Conservation (phyloP, 2,888 invertebrate species). For the Yponomeuta plumbellus region DNA sequence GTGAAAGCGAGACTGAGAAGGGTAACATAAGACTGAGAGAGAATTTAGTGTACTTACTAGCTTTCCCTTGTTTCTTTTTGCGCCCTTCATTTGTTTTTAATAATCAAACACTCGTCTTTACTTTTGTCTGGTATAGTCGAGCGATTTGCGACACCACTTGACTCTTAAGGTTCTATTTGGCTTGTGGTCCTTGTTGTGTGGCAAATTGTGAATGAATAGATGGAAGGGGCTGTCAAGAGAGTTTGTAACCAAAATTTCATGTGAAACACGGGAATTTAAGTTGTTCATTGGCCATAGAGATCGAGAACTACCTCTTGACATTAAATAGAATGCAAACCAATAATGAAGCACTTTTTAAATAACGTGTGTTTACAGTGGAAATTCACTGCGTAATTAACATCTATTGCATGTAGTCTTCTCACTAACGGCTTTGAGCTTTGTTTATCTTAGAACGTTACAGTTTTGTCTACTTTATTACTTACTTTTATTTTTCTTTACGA, state of each 20-base stretch:
- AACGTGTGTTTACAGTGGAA: neutral
- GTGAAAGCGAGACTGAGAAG: conserved; percentile 71
- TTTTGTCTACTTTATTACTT: neutral
- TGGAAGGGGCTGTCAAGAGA: conserved; percentile 1
- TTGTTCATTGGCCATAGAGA: neutral
- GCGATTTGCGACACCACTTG: conserved; percentile 1
- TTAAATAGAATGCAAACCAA: neutral
- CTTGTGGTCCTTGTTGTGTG: neutral
- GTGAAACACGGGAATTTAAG: neutral
- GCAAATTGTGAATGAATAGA: neutral
- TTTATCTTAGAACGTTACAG: neutral
- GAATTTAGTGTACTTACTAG: conserved; percentile 63
- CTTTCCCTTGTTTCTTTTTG: conserved; percentile 68
- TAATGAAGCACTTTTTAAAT: neutral
- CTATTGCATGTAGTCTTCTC: neutral
- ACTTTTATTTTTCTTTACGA: neutral
- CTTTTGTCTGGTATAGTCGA: neutral
- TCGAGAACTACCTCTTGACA: neutral
- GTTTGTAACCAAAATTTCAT: neutral
- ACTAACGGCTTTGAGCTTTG: neutral
- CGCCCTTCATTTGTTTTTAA: conserved; percentile 33
- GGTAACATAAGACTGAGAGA: conserved; percentile 59
- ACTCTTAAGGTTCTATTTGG: neutral
- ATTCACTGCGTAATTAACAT: neutral
- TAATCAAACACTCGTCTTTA: neutral